phyloP scores from a whole-genome alignment of 2,113 vertebrate species.

The Phaetusa simplex region DNA sequence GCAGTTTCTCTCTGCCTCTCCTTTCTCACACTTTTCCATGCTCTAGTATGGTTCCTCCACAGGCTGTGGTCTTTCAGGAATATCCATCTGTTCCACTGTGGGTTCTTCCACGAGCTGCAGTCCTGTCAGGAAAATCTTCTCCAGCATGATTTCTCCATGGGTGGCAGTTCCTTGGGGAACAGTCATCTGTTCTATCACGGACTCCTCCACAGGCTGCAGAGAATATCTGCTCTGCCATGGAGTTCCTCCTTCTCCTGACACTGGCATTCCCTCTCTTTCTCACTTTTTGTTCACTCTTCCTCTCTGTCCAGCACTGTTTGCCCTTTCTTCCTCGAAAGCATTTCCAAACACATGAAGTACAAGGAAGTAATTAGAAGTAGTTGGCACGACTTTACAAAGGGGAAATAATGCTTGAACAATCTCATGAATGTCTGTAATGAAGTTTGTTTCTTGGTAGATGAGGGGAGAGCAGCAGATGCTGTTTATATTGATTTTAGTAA shows the following conservation, averaged over 20 bases:
- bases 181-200: not conserved
- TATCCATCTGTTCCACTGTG: not conserved
- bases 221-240: not conserved
- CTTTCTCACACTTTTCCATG: not conserved
- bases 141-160: not conserved
- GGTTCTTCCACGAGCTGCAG: not conserved
- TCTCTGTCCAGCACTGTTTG: not conserved
- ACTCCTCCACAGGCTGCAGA: not conserved
- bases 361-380: not conserved
- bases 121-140: not conserved
- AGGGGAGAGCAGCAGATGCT: not conserved
- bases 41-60: not conserved
- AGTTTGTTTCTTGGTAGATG: not conserved
- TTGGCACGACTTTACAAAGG: not conserved
- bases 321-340: not conserved
- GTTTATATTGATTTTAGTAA: not conserved
- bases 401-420: not conserved
- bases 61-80: not conserved
- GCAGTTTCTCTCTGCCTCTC: not conserved
- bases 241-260: not conserved
- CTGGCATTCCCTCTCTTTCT: not conserved
- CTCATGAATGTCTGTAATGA: not conserved
- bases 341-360: not conserved
- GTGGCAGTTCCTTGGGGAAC: not conserved
- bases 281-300: not conserved